phyloP scores from a whole-genome alignment of 2,113 vertebrate species.

The Clarias gariepinus region DNA sequence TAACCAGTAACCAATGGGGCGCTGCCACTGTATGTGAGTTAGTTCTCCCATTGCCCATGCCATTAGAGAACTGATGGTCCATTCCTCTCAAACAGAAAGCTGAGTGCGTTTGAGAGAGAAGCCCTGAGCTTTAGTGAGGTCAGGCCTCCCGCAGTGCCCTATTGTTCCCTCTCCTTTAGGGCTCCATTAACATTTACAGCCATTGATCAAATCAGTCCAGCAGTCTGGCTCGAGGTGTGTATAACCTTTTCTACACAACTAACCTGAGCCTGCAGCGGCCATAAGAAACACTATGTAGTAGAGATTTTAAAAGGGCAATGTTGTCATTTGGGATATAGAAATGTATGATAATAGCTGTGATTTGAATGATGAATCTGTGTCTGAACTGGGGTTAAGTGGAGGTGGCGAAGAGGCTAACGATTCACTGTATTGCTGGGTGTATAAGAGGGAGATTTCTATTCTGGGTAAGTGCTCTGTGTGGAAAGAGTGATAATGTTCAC shows the following conservation, averaged over 20 bases:
- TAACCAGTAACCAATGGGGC: constrained; percentile 37
- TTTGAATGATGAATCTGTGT: constrained; percentile 54
- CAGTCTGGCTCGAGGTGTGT: constrained; percentile 46
- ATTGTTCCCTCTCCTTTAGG: constrained; percentile 48
- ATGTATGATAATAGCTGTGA: constrained; percentile 42
- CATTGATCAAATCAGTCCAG: constrained; percentile 53
- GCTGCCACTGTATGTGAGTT: constrained; percentile 4
- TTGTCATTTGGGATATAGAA: constrained; percentile 47
- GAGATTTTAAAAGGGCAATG: constrained; percentile 54
- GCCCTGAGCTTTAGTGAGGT: constrained; percentile 44
- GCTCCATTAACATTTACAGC: constrained; percentile 60
- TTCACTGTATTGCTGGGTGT: constrained; percentile 26
- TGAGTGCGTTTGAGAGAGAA: constrained; percentile 12
- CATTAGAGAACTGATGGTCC: constrained; percentile 40
- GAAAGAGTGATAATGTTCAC: constrained; percentile 14
- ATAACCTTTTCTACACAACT: constrained; percentile 57
- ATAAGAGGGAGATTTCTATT: constrained; percentile 25
- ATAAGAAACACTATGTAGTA: constrained; percentile 47
- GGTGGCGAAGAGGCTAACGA: constrained; percentile 30
- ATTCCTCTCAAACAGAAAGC: constrained; percentile 34
- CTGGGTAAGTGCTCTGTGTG: constrained; percentile 19
- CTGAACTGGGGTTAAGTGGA: constrained; percentile 46
- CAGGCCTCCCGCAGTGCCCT: constrained; percentile 44
- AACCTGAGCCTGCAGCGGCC: constrained; percentile 47
- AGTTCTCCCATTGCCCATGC: constrained; percentile 22